These are phyloP conservation scores for Aptenodytes patagonicus DNA, from an alignment of 2,113 vertebrate genomes.

Conservation along the genomic window DNA sequence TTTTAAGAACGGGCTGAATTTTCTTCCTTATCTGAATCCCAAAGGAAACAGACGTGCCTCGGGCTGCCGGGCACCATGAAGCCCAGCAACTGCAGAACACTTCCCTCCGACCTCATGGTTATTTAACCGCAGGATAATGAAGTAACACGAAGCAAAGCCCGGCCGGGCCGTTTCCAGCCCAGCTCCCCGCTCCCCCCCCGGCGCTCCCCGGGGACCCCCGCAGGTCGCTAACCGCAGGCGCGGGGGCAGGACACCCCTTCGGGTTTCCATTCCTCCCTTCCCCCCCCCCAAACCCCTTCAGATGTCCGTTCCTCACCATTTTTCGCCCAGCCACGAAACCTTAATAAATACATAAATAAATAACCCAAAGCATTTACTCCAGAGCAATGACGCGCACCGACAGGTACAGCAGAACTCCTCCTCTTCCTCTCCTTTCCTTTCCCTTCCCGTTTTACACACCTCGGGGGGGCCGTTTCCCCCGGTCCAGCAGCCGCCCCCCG, in stretches of 20 bases:
- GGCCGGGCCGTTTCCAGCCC: no score
- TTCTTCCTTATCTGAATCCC: not conserved
- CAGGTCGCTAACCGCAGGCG: no score
- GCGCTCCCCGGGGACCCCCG: not conserved
- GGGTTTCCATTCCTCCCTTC: not conserved
- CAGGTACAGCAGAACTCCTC: not conserved
- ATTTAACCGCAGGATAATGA: not conserved
- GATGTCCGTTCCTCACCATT: not conserved
- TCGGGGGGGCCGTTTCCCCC: no score
- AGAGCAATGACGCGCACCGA: not conserved
- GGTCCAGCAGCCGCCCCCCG: no score
- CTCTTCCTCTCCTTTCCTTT: not conserved
- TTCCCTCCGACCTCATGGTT: fast-evolving
- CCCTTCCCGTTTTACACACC: no score
- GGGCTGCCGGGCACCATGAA: not conserved
- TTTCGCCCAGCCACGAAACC: not conserved
- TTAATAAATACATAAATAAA: fast-evolving
- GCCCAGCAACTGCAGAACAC: not conserved
- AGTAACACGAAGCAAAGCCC: no score
- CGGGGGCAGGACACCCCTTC: not conserved
- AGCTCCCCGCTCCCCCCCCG: no score
- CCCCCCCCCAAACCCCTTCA: not conserved
- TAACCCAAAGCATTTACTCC: not conserved
- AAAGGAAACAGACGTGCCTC: fast-evolving
- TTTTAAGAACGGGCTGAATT: not conserved